Evolutionary conservation across 2,797 vertebrate genomes (phyloP).

Genomic region (Sardinella longiceps): DNA sequence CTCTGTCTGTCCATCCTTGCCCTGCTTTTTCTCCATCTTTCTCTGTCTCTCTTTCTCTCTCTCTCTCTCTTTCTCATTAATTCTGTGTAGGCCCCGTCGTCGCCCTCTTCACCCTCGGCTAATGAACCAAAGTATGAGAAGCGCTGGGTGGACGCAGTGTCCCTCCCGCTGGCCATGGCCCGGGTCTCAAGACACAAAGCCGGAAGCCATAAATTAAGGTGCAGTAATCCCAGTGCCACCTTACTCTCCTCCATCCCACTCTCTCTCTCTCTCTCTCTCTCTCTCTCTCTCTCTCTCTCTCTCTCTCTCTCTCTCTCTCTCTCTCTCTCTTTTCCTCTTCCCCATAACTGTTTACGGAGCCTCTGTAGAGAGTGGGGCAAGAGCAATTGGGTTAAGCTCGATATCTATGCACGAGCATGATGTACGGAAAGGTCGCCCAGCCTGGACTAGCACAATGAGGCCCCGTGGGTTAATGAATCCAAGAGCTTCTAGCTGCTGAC

Average conservation of each 20-base stretch:
- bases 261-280: conserved; percentile 41
- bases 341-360: conserved; percentile 40
- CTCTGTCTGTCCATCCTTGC: not conserved
- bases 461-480: conserved; percentile 30
- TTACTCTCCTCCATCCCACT: too few relatives aligned
- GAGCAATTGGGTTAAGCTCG: conserved; percentile 64
- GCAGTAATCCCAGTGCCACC: conserved; percentile 73
- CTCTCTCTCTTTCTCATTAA: conserved; percentile 66
- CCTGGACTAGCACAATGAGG: conserved; percentile 37
- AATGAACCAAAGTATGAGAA: conserved; percentile 94
- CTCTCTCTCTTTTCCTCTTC: conserved; percentile 33
- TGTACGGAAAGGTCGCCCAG: conserved; percentile 69
- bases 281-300: conserved; percentile 32
- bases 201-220: conserved; percentile 89
- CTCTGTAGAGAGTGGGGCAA: conserved; percentile 51
- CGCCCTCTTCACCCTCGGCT: conserved; percentile 84
- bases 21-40: not conserved
- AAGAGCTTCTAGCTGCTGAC: conserved; percentile 33
- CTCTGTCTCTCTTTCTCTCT: too few relatives aligned
- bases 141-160: conserved; percentile 88
- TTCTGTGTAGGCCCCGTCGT: conserved; percentile 82
- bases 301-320: conserved; percentile 37
- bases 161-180: conserved; percentile 87
- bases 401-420: conserved; percentile 76
- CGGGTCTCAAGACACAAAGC: conserved; percentile 90